Evolutionary conservation across 1,140 invertebrate genomes (phyloP), one percentile per base, ranked within the genome.

Genomic region (Chironomus tepperi): DNA sequence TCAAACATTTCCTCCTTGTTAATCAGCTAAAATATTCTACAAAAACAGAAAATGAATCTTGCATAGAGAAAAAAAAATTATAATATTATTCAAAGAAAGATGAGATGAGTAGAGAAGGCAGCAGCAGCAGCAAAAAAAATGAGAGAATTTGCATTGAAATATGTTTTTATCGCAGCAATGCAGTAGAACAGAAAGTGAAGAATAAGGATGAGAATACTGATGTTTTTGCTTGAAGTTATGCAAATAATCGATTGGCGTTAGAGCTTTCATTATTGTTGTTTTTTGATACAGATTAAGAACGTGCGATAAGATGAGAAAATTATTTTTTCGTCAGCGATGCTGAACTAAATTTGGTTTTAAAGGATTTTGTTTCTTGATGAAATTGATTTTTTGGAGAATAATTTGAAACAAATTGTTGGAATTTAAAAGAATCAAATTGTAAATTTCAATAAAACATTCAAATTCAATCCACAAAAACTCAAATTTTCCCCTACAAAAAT

Each of bases 61-160:
- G 47, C 47, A 57, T 15, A 57, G n/a, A 57, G 12, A 12, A 57
- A 57, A 57, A 43, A 57, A 57, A 57, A 57, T 12, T n/a, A 57
- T 57, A 57, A n/a, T 57, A 57, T 57, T n/a, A 57, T 57, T 57
- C 47, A 57, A n/a, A 12, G 47, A 57, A n/a, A 15, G 47, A 57
- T 34, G 24, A 57, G 65, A n/a, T 70, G 47, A 57, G 65, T 21
- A 70, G 16, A 21, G 65, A 57, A n/a, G 47, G 47, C n/a, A n/a
- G 47, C 9, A n/a, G 47, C 10, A 57, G n/a, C n/a, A n/a, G n/a
- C 24, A 34, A 34, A 34, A 34, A 34, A 57, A 57, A 57, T n/a
- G n/a, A n/a, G n/a, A n/a, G 12, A 70, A 70, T 70, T 70, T 70
- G 65, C 65, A 70, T 70, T 70, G 65, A 70, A 70, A 70, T 19